These are phyloP conservation scores for Mormyrops boulengeri DNA, from an alignment of 2,797 vertebrate species.

Conservation along the genomic window DNA sequence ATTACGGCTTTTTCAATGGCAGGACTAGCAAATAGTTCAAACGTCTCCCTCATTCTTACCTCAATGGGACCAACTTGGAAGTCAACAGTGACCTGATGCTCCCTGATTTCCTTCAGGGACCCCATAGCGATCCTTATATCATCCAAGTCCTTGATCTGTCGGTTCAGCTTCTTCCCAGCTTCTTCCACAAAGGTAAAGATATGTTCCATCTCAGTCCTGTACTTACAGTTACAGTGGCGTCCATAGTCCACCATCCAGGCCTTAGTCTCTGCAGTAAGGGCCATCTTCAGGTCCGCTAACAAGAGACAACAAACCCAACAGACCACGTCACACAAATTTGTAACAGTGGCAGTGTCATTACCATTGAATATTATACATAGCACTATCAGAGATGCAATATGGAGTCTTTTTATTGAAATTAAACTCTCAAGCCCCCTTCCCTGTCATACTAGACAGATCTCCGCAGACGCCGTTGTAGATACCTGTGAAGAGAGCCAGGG, in stretches of 20 bases:
- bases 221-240: conserved; percentile 78
- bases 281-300: conserved; percentile 77
- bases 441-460: background rate
- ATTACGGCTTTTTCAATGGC: background rate
- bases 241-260: conserved; percentile 82
- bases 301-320: conserved; percentile 20
- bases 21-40: background rate
- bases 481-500: conserved; percentile 83
- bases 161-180: conserved; percentile 80
- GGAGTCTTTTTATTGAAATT: background rate
- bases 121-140: conserved; percentile 87
- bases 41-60: conserved; percentile 55
- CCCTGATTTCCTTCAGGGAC: conserved; percentile 82
- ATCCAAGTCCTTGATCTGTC: conserved; percentile 82
- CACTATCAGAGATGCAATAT: background rate
- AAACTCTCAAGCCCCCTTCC: background rate
- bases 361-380: background rate
- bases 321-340: background rate
- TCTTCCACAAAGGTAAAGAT: conserved; percentile 83
- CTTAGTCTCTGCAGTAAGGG: conserved; percentile 82
- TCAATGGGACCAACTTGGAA: conserved; percentile 85
- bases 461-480: conserved; percentile 18
- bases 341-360: background rate
- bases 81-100: conserved; percentile 77
- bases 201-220: conserved; percentile 80